These are phyloP conservation scores for Ctenoplectra terminalis DNA, from an alignment of 1,140 invertebrate species.

Conservation along the genomic window DNA sequence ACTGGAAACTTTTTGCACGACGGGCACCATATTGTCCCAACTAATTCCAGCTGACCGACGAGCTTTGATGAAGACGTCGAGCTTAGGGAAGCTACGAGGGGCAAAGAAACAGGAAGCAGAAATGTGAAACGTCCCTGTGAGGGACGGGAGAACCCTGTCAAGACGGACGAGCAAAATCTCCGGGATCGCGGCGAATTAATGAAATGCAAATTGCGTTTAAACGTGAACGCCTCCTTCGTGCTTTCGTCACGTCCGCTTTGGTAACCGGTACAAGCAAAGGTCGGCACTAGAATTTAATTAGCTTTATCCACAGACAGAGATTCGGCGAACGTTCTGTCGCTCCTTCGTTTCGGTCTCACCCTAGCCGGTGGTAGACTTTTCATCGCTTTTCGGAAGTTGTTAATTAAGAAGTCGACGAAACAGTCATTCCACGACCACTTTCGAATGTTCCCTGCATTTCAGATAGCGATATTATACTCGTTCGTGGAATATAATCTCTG, in stretches of 20 bases:
- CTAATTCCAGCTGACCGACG: too few species aligned
- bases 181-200: conserved; percentile 74
- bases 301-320: conserved; percentile 74
- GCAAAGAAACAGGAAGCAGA: conserved; percentile 32
- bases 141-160: conserved; percentile 26
- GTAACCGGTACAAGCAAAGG: conserved; percentile 54
- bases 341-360: conserved; percentile 25
- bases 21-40: too few species aligned
- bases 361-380: conserved; percentile 38
- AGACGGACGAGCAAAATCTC: conserved; percentile 60
- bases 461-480: conserved; percentile 44
- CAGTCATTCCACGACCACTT: conserved; percentile 54
- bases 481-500: conserved; percentile 32
- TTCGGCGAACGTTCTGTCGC: conserved; percentile 57
- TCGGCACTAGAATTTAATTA: conserved; percentile 78
- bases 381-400: conserved; percentile 68
- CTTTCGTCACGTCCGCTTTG: conserved; percentile 71
- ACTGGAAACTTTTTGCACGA: too few species aligned
- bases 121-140: conserved; percentile 41
- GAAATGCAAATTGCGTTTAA: conserved; percentile 79
- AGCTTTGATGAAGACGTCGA: conserved; percentile 14
- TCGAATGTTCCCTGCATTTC: conserved; percentile 20
- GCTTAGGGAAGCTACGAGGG: neutral
- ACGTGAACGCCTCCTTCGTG: conserved; percentile 66
- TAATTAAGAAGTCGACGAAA: conserved; percentile 71